Base-by-base conservation (phyloP, 64 coral and sea anemone species). In the Montipora cactus region DNA sequence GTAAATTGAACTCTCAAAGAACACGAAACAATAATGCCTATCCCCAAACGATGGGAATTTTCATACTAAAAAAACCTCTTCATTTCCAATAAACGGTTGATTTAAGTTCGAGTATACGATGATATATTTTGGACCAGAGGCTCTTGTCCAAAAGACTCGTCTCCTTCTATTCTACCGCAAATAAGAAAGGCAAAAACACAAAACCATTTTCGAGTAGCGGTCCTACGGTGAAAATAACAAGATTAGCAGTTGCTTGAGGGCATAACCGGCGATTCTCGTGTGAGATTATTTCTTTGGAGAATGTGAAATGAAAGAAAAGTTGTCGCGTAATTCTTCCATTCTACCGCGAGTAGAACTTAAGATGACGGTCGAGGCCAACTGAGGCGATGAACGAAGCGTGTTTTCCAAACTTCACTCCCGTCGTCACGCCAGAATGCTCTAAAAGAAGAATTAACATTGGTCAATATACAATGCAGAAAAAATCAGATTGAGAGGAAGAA, bases 381-480 rank as follows among this genome's bases (percentile, higher is more conserved):
- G 98, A 99, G 19, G 94, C 92, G 16, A 99, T 74, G 12, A 93
- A 96, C 23, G 81, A 84, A 61, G 98, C 98, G 78, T 99, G 95
- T 59, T 88, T 93, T 55, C 98, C 95, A 46, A 99, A 99, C 81
- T 99, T 99, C 74, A 99, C 95, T 46, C 95, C 95, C 7, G 98
- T 99, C 21, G 91, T 87, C 50, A 99, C 48, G 37, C 90, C 95
- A 68, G 94, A 94, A 76, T 99, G 98, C 67, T 99, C 98, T 99
- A 59, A 85, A 11, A 46, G 3, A 87, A 25, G 6, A 87, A 87
- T 7, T 46, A 89, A 83, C 64, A 91, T 74, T 0, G 64, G 81
- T 88, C 59, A 18, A 45, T 2, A 46, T 13, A 23, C 75, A 3
- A 80, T 12, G 14, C 49, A 50, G 46, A 19, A 37, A 37, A 37